Conservation (phyloP, 1,140 invertebrate species). For the Scaptomyza hsui region DNA sequence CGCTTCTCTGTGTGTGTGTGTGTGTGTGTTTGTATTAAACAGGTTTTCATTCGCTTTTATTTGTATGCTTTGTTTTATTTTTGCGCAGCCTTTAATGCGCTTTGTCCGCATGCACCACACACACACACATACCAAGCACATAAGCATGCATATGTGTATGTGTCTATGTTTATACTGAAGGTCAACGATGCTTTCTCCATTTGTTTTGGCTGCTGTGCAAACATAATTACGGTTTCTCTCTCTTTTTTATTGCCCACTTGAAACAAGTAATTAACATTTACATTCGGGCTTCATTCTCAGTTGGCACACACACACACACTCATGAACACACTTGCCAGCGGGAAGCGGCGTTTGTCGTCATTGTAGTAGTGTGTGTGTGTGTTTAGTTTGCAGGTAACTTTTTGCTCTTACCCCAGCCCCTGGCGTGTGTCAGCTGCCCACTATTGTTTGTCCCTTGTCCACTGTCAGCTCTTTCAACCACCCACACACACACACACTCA, state of each 20-base stretch:
- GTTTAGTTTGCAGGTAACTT: constrained; percentile 12
- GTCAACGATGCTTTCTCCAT: constrained; percentile 57
- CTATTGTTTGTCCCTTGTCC: neutral
- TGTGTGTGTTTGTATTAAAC: constrained; percentile 35
- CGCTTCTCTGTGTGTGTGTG: constrained; percentile 7
- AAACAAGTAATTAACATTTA: constrained; percentile 56
- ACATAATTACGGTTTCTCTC: constrained; percentile 47
- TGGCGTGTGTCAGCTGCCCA: constrained; percentile 45
- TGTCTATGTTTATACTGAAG: constrained; percentile 35
- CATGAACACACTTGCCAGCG: constrained; percentile 10
- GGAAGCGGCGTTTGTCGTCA: constrained; percentile 17
- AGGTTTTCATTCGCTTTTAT: constrained; percentile 55
- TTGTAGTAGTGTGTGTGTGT: constrained; percentile 8
- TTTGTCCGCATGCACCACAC: constrained; percentile 28
- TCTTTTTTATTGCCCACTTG: constrained; percentile 49
- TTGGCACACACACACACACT: constrained; percentile 22
- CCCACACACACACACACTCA: constrained; percentile 28
- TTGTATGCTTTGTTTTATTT: constrained; percentile 38
- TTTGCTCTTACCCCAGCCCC: constrained; percentile 1
- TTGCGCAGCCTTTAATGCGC: constrained; percentile 53
- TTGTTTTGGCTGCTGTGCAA: constrained; percentile 43
- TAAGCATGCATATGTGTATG: constrained; percentile 2
- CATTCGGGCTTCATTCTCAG: constrained; percentile 36
- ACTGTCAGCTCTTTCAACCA: constrained; percentile 18
- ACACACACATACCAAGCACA: neutral